Conservation (phyloP, 2,888 invertebrate genomes). For the Acanthopleura granulata region DNA sequence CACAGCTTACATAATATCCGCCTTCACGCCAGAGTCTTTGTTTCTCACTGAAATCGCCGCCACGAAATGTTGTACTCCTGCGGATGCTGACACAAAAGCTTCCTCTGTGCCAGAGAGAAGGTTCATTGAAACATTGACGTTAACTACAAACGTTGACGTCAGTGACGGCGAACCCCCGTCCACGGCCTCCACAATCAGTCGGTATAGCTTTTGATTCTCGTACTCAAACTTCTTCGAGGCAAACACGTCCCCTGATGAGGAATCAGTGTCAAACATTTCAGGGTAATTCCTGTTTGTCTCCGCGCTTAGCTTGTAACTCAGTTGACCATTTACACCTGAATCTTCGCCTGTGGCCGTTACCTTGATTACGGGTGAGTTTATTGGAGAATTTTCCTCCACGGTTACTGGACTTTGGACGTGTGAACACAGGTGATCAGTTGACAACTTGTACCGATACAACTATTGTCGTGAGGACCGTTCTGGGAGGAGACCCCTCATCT, state of each 20-base stretch:
- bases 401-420: constrained; percentile 16
- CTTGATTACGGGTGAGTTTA: constrained; percentile 13
- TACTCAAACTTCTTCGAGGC: constrained; percentile 86
- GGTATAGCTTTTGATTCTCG: constrained; percentile 83
- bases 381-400: constrained; percentile 15
- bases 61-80: constrained; percentile 89
- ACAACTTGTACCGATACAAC: constrained; percentile 22
- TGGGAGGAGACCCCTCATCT: constrained; percentile 24
- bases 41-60: constrained; percentile 87
- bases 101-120: constrained; percentile 86
- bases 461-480: constrained; percentile 19
- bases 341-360: constrained; percentile 87
- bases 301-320: constrained; percentile 49
- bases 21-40: constrained; percentile 49
- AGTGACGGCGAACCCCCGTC: constrained; percentile 46
- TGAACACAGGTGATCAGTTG: constrained; percentile 27
- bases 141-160: constrained; percentile 73
- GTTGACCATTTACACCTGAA: constrained; percentile 79
- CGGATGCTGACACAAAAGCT: constrained; percentile 72
- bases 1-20: constrained; percentile 29
- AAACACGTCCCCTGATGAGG: constrained; percentile 86
- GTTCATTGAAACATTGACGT: constrained; percentile 76
- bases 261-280: constrained; percentile 87
- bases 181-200: constrained; percentile 75
- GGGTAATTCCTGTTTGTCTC: constrained; percentile 69